Evolutionary conservation across 92 coral and sea anemone species (phyloP), one percentile per base, ranked within the genome.

Genomic region (Micromussa lordhowensis): DNA sequence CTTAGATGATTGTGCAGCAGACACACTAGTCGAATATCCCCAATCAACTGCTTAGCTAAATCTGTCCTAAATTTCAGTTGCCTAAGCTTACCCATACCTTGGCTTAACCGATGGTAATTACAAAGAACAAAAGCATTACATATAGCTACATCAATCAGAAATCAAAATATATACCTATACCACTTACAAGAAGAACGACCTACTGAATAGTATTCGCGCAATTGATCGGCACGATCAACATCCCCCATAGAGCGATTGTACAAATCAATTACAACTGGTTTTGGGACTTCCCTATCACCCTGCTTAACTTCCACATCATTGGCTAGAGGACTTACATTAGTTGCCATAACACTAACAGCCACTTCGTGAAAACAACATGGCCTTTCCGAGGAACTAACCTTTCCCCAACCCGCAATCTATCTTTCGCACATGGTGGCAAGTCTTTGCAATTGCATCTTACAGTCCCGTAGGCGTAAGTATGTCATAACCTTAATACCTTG

Each of bases 401-500:
- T 68, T 91, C 81, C 30, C 88, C 80, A 10, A 44, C 88, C 24
- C 78, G 59, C n/a, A n/a, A n/a, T n/a, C n/a, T n/a, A n/a, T n/a
- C n/a, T n/a, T n/a, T n/a, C n/a, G n/a, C n/a, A n/a, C n/a, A n/a
- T n/a, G n/a, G n/a, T n/a, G n/a, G n/a, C n/a, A n/a, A n/a, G n/a
- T n/a, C n/a, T n/a, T n/a, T n/a, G n/a, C n/a, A n/a, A n/a, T n/a
- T n/a, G n/a, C n/a, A n/a, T n/a, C n/a, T n/a, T n/a, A n/a, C n/a
- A n/a, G n/a, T n/a, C n/a, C n/a, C n/a, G n/a, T n/a, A n/a, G n/a
- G n/a, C n/a, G n/a, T n/a, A n/a, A n/a, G 28, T 92, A 88, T 66
- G 91, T 44, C 95, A 92, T 86, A 24, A 81, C 87, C 58, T 87
- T 86, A 51, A 92, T 92, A 10, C 88, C 93, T 57, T 24, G 77